phyloP scores from a whole-genome alignment of 2,888 invertebrate species.

The Philaethria dido region DNA sequence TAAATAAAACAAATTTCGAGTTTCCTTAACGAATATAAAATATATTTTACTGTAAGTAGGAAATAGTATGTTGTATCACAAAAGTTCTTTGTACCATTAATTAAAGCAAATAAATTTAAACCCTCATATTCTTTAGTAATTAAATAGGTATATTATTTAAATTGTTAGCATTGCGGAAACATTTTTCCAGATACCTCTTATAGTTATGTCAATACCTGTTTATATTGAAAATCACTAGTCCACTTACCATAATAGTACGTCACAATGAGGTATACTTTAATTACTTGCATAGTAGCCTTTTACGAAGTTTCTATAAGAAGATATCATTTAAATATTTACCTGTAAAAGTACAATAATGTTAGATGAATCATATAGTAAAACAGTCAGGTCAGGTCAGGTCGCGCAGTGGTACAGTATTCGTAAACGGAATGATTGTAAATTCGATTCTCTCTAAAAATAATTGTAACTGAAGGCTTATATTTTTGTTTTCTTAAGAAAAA shows the following conservation, averaged over 20 bases:
- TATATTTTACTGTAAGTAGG: not conserved
- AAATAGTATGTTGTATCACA: not conserved
- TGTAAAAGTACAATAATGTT: no score
- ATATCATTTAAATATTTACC: not conserved
- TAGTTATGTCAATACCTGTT: constrained; percentile 21
- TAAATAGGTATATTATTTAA: constrained; percentile 9
- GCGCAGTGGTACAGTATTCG: no score
- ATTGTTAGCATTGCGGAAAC: constrained; percentile 10
- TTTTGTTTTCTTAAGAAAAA: no score
- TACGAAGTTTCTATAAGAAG: constrained; percentile 1
- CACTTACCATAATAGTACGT: constrained; percentile 1
- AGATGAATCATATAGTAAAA: no score
- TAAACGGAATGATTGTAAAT: no score
- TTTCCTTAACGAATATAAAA: no score
- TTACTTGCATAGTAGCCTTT: not conserved
- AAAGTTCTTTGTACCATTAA: not conserved
- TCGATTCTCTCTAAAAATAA: no score
- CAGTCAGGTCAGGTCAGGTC: no score
- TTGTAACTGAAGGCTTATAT: no score
- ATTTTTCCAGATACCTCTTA: not conserved
- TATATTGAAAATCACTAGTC: constrained; percentile 11
- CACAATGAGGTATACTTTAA: not conserved
- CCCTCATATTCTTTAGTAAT: not conserved
- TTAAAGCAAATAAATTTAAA: not conserved
- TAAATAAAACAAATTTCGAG: no score